phyloP scores from a whole-genome alignment of 35 echinoderm and acorn worm genomes.

The Apostichopus japonicus region DNA sequence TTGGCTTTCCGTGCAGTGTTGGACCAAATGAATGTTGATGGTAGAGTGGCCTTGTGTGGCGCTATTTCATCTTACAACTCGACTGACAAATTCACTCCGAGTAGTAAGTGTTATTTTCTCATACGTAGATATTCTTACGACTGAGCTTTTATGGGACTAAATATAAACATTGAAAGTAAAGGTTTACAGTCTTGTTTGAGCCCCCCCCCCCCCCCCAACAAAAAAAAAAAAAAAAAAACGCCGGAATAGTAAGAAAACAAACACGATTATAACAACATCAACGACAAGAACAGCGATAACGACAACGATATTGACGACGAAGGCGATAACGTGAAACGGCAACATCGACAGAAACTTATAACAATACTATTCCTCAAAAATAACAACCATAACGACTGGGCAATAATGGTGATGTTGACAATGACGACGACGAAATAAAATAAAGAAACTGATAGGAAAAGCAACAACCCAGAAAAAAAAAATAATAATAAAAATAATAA shows the following conservation, averaged over 20 bases:
- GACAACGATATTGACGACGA: background rate
- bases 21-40: constrained; percentile 54
- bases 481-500: background rate
- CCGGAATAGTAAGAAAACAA: background rate
- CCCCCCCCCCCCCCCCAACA: background rate
- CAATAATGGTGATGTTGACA: background rate
- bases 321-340: background rate
- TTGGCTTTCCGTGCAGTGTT: constrained; percentile 58
- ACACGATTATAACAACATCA: background rate
- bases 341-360: background rate
- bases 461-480: background rate
- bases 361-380: background rate
- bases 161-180: too few species aligned
- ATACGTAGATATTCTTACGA: too few species aligned
- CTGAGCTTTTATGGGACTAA: too few species aligned
- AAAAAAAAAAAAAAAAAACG: background rate
- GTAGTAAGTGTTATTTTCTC: background rate
- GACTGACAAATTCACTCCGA: constrained; percentile 13
- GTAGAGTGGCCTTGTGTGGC: constrained; percentile 72
- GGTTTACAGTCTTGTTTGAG: too few species aligned
- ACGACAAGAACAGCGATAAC: background rate
- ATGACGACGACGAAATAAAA: background rate
- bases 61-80: constrained; percentile 76
- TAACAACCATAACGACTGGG: background rate
- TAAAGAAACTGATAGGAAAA: background rate